Percentiles rank a stretch among this genome's conserved stretches.
Evolutionary conservation across 2,113 vertebrate species (phyloP).

Genomic region (Azemiops feae): DNA sequence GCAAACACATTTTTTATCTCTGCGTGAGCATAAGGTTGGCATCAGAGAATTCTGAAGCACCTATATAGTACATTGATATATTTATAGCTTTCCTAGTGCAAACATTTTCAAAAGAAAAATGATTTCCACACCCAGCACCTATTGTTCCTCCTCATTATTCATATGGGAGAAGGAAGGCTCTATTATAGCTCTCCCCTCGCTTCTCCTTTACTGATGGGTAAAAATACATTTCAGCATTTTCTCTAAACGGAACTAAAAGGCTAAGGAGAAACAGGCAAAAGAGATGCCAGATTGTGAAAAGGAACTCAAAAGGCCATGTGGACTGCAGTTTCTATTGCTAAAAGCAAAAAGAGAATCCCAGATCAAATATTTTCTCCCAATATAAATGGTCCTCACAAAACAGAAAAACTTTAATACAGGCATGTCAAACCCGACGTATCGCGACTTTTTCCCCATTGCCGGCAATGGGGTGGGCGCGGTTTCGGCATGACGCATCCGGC

Average conservation of each 20-base stretch:
- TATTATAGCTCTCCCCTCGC: conserved; percentile 29
- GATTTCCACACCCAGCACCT: conserved; percentile 42
- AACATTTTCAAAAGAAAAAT: conserved; percentile 47
- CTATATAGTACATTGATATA: conserved; percentile 36
- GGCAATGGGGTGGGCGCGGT: no score
- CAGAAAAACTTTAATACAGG: conserved; percentile 40
- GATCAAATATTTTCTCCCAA: conserved; percentile 61
- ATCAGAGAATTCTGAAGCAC: conserved; percentile 5
- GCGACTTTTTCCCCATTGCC: no score
- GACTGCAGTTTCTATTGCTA: conserved; percentile 43
- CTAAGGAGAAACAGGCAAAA: conserved; percentile 48
- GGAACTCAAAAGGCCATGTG: conserved; percentile 55
- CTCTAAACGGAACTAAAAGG: conserved; percentile 46
- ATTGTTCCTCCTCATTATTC: conserved; percentile 49
- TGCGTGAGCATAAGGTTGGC: conserved; percentile 14
- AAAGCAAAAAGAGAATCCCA: conserved; percentile 21
- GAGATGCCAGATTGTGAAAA: conserved; percentile 50
- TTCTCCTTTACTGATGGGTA: conserved; percentile 50
- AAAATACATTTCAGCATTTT: conserved; percentile 51
- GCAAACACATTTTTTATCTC: conserved; percentile 16
- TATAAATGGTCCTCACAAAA: conserved; percentile 39
- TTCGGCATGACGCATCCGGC: no score
- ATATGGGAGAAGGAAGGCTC: conserved; percentile 48
- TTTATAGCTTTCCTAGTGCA: conserved; percentile 30
- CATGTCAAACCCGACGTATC: no score